Conservation (phyloP, 2,888 invertebrate species). For the Coenonympha arcania region DNA sequence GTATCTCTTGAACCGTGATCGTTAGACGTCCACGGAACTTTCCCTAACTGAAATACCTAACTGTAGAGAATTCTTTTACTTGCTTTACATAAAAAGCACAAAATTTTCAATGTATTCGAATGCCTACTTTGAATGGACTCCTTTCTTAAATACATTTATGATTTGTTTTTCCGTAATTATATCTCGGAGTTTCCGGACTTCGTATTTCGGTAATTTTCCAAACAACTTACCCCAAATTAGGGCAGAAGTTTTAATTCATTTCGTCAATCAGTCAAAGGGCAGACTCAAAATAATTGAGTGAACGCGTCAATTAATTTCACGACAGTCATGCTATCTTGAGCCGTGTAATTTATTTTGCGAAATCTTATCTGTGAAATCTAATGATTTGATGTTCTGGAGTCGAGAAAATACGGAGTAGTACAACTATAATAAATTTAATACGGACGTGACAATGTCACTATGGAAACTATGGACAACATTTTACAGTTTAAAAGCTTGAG, state of each 20-base stretch:
- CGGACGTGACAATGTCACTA: too few relatives aligned
- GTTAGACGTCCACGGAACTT: too few relatives aligned
- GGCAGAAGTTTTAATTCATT: slow-evolving; percentile 11
- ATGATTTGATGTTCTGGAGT: slow-evolving; percentile 4
- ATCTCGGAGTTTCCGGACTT: not conserved
- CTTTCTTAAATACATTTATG: not conserved
- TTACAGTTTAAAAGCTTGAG: too few relatives aligned
- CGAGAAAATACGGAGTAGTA: not conserved
- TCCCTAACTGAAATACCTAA: too few relatives aligned
- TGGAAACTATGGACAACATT: too few relatives aligned
- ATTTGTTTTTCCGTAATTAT: not conserved
- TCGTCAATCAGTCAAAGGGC: slow-evolving; percentile 7
- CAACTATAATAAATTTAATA: not conserved
- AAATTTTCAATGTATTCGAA: too few relatives aligned
- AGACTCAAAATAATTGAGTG: slow-evolving; percentile 11
- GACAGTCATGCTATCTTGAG: slow-evolving; percentile 1
- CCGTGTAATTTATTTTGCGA: slow-evolving; percentile 6
- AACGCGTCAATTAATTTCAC: slow-evolving; percentile 13
- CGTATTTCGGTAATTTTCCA: not conserved
- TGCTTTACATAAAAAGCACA: too few relatives aligned
- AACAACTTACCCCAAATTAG: slow-evolving; percentile 9
- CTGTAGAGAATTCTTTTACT: too few relatives aligned
- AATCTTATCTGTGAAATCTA: slow-evolving; percentile 9
- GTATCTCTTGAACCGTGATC: too few relatives aligned
- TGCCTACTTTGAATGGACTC: not conserved